phyloP scores from a whole-genome alignment of 2,113 vertebrate species.

The Sylvietta virens region DNA sequence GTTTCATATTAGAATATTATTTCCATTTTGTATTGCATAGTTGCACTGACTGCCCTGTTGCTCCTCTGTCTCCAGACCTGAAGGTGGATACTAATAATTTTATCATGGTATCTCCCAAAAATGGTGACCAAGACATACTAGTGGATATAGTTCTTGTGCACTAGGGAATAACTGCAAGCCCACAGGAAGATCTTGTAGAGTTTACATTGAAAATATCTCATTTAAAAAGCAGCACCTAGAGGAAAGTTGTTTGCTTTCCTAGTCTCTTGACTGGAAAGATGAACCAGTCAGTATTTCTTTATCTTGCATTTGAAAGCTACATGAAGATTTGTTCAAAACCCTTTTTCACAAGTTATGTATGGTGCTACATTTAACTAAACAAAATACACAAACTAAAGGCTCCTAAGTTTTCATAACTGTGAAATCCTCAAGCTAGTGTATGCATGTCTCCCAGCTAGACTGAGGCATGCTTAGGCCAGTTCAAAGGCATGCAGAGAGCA shows the following conservation, averaged over 20 bases:
- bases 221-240: neutral
- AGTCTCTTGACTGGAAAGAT: neutral
- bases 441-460: neutral
- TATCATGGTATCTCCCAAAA: neutral
- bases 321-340: neutral
- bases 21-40: neutral
- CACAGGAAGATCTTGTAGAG: neutral
- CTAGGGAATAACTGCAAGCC: neutral
- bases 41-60: neutral
- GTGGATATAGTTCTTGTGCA: neutral
- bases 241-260: slow-evolving; percentile 5
- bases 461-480: slow-evolving; percentile 46
- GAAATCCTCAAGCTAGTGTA: slow-evolving; percentile 39
- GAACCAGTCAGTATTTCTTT: neutral
- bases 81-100: neutral
- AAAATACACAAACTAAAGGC: slow-evolving; percentile 3
- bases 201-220: neutral
- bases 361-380: neutral
- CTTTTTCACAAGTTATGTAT: neutral
- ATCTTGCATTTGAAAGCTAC: neutral
- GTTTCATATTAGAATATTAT: neutral
- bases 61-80: neutral
- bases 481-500: slow-evolving; percentile 30
- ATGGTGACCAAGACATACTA: neutral
- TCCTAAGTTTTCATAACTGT: slow-evolving; percentile 18